Percentiles rank a stretch among this genome's conserved stretches.
Evolutionary conservation across 2,797 vertebrate species (phyloP).

Genomic region (Macropus fuliginosus): DNA sequence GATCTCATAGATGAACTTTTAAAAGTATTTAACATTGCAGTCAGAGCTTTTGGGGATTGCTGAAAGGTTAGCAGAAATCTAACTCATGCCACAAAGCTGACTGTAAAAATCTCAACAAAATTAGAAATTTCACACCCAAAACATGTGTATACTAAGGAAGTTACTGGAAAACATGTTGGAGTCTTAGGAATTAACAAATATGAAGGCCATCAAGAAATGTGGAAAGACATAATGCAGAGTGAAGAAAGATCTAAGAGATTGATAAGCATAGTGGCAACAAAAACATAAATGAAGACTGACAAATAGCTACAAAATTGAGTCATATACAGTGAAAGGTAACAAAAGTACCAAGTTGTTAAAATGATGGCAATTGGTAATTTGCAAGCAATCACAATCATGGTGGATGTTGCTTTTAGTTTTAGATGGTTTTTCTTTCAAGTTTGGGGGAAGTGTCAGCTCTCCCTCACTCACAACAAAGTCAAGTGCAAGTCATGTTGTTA

Average conservation of each 20-base stretch:
- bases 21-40: background rate
- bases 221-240: background rate
- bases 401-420: background rate
- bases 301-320: background rate
- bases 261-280: background rate
- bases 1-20: background rate
- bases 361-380: background rate
- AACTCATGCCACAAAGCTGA: background rate
- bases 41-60: background rate
- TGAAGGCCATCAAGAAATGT: background rate
- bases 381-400: background rate
- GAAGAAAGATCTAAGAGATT: background rate
- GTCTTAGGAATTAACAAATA: background rate
- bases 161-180: background rate
- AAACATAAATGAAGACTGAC: background rate
- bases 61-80: background rate
- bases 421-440: background rate
- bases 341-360: background rate
- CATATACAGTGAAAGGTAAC: background rate
- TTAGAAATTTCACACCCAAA: background rate
- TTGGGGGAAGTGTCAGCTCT: background rate
- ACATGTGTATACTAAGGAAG: background rate
- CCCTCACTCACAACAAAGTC: no score
- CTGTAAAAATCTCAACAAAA: background rate
- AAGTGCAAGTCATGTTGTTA: no score